These are phyloP conservation scores for Sparus aurata DNA, from an alignment of 2,797 vertebrate species.

Conservation along the genomic window DNA sequence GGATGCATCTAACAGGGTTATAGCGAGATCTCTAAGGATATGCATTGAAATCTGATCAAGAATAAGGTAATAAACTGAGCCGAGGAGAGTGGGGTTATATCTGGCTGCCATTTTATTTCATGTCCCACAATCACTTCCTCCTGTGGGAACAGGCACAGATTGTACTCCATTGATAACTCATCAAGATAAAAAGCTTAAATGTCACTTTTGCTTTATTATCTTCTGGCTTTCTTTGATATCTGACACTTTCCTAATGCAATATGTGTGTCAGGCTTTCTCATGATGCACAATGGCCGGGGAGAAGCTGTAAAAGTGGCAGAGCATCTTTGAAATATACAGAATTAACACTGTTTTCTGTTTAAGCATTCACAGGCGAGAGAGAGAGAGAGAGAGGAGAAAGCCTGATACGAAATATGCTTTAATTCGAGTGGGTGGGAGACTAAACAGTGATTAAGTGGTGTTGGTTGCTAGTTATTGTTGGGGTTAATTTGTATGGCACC, in stretches of 20 bases:
- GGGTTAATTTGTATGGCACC: slow-evolving; percentile 82
- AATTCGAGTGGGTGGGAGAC: slow-evolving; percentile 36
- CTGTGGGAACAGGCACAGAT: slow-evolving; percentile 73
- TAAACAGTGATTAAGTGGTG: slow-evolving; percentile 82
- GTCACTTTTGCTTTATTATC: slow-evolving; percentile 88
- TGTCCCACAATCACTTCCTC: slow-evolving; percentile 84
- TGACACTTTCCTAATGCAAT: slow-evolving; percentile 60
- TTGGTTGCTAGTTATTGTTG: slow-evolving; percentile 84
- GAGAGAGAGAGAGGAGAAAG: slow-evolving; percentile 9
- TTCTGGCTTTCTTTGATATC: slow-evolving; percentile 88
- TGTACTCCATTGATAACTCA: slow-evolving; percentile 88
- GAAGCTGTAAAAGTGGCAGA: neutral
- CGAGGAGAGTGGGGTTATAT: slow-evolving; percentile 86
- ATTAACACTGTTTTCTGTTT: neutral
- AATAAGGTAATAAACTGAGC: slow-evolving; percentile 48
- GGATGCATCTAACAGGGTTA: slow-evolving; percentile 20
- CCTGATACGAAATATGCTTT: slow-evolving; percentile 30
- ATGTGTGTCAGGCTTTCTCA: slow-evolving; percentile 35
- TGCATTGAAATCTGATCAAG: slow-evolving; percentile 50
- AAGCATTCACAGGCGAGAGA: slow-evolving; percentile 5
- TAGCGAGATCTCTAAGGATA: slow-evolving; percentile 26
- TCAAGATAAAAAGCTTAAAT: slow-evolving; percentile 90
- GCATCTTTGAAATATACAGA: slow-evolving; percentile 2
- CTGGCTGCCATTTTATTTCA: slow-evolving; percentile 79
- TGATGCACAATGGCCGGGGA: slow-evolving; percentile 8